A percentile compares a stretch with the other conserved stretches of the same genome.
Evolutionary conservation across 2,888 invertebrate species (phyloP).

Genomic region (Helleia helle): DNA sequence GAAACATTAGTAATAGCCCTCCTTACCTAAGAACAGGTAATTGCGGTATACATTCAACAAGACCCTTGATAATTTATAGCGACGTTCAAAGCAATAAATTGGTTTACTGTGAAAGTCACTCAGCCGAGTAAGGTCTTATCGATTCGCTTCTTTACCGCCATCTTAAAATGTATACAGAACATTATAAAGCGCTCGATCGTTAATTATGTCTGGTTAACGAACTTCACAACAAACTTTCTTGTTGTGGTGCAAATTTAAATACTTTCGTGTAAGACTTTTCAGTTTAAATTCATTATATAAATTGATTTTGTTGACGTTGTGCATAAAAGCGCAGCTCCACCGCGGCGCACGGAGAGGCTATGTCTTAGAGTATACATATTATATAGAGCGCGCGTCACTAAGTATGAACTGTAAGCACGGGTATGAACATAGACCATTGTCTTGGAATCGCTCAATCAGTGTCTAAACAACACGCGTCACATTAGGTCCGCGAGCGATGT

Average conservation of each 20-base stretch:
- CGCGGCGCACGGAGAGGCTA: too few species aligned
- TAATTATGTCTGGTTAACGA: neutral
- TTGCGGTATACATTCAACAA: constrained; percentile 1
- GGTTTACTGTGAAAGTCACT: constrained; percentile 13
- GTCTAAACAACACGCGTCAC: too few species aligned
- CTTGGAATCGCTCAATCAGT: too few species aligned
- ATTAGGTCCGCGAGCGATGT: too few species aligned
- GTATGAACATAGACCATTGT: too few species aligned
- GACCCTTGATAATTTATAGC: constrained; percentile 9
- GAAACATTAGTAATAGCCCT: neutral
- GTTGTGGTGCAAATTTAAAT: constrained; percentile 12
- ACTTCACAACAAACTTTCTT: neutral
- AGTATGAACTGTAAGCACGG: too few species aligned
- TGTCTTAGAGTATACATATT: too few species aligned
- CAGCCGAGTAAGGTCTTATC: constrained; percentile 19
- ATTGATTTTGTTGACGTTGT: too few species aligned
- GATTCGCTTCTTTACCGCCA: constrained; percentile 25
- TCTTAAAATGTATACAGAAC: constrained; percentile 27
- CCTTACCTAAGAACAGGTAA: constrained; percentile 1
- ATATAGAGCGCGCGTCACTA: too few species aligned
- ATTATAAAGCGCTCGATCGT: constrained; percentile 5
- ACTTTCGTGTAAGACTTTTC: too few species aligned
- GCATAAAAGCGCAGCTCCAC: too few species aligned
- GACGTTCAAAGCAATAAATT: constrained; percentile 8
- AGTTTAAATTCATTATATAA: too few species aligned